Conservation (phyloP, 30 jellyfish, hydroid and myxozoan species). For the Chironex yamaguchii region DNA sequence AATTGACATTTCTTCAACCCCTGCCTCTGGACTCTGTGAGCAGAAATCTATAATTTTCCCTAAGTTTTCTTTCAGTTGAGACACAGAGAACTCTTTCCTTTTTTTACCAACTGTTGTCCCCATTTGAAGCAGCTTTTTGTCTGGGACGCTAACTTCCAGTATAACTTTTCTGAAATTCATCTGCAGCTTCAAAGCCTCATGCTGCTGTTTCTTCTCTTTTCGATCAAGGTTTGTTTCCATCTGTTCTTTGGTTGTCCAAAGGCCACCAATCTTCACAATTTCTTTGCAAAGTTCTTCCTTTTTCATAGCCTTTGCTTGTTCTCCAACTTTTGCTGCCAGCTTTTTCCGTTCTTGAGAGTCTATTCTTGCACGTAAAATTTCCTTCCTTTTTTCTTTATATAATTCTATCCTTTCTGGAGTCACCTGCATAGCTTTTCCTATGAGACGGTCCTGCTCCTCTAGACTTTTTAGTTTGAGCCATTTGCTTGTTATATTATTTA, state of each 20-base stretch:
- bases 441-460: not conserved
- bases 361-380: constrained; percentile 1
- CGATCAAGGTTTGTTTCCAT: not conserved
- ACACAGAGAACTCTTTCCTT: too few relatives aligned
- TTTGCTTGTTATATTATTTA: constrained; percentile 39
- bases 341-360: constrained; percentile 14
- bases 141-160: not conserved
- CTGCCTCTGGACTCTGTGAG: constrained; percentile 11
- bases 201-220: not conserved
- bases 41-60: not conserved
- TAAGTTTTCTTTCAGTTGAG: not conserved
- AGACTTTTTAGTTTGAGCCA: constrained; percentile 25
- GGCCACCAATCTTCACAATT: constrained; percentile 7
- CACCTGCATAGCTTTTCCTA: constrained; percentile 19
- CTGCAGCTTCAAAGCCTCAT: constrained; percentile 10
- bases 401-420: not conserved
- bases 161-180: constrained; percentile 31
- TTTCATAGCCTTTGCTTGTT: not conserved
- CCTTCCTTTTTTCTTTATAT: not conserved
- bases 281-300: constrained; percentile 19
- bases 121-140: constrained; percentile 22
- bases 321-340: constrained; percentile 5
- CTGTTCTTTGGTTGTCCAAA: constrained; percentile 20
- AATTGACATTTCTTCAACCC: not conserved
- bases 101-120: constrained; percentile 4